phyloP scores from a whole-genome alignment of 53 echinoderm and acorn worm species.

The Temnopleurus reevesii region DNA sequence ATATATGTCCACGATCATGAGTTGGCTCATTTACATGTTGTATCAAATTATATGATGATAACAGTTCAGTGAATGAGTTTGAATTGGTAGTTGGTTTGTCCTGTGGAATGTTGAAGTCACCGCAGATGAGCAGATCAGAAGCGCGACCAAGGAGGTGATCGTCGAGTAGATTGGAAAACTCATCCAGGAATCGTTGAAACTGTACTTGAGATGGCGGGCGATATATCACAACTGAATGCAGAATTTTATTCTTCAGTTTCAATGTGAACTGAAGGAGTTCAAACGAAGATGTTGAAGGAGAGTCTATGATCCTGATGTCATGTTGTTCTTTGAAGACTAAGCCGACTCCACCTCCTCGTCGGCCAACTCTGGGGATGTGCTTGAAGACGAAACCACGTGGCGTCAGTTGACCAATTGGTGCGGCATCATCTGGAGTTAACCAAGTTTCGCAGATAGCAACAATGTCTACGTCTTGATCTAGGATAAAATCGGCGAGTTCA shows the following conservation, averaged over 20 bases:
- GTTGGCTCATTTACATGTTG: background rate
- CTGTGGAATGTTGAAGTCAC: background rate
- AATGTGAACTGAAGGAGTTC: too few relatives aligned
- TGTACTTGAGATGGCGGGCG: background rate
- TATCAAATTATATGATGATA: background rate
- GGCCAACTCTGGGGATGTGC: background rate
- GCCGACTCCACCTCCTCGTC: slow-evolving; percentile 39
- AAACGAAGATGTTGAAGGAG: background rate
- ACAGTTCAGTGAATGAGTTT: background rate
- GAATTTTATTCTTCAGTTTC: too few relatives aligned
- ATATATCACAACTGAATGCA: too few relatives aligned
- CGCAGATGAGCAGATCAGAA: background rate
- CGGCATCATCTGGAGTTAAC: background rate
- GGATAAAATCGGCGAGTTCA: slow-evolving; percentile 15
- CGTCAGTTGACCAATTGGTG: background rate
- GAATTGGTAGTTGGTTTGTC: background rate
- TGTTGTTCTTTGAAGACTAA: background rate
- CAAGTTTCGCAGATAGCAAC: slow-evolving; percentile 39
- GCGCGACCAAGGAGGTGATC: background rate
- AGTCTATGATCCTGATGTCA: background rate
- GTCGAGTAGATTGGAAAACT: background rate
- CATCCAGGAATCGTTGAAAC: background rate
- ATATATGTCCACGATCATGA: background rate
- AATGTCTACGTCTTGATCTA: background rate
- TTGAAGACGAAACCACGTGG: background rate